Base-by-base conservation (phyloP, 2,113 vertebrate genomes). In the Eublepharis macularius region DNA sequence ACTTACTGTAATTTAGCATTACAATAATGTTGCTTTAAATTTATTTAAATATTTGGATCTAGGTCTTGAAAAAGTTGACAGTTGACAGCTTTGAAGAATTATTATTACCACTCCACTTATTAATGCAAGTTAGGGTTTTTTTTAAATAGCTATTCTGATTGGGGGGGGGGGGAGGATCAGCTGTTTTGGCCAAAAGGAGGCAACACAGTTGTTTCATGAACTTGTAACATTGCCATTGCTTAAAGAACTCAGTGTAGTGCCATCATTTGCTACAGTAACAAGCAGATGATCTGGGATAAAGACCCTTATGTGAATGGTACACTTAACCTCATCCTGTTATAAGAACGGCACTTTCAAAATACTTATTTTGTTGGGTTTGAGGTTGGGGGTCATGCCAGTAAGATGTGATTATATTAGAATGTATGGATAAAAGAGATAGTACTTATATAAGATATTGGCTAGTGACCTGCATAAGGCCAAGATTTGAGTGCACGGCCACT, bases 31-130 rank as follows among this genome's bases (percentile, higher is more conserved):
- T 83, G 81, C 34, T 32, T 83, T 10, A 84, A 81, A 89, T 79
- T 70, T 89, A 54, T 68, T 93, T 80, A 21, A 89, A 92, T 81
- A 88, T 68, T 87, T 91, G 47, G 47, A 73, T 92, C 87, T 6
- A 3, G 54, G 84, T 89, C 77, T 90, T 80, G 88, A 88, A 81
- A 92, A 93, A 87, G 7, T 63, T 88, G 65, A 16, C 68, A 91
- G 87, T 41, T 63, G 73, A 86, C 29, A 85, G 26, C 45, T 70
- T 81, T 21, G 68, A 81, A 39, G 29, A 54, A 68, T 36, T 34
- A 4, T 39, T 54, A 60, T 45, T 45, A 19, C 4, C 34, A 1
- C 17, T 45, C 24, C 19, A 73, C 68, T 57, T 57, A 54, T 43
- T 24, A 54, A 49, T 73, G 49, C 80, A 82, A 47, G 43, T 36